Evolutionary conservation across 2,113 vertebrate species (phyloP), one percentile per base, ranked within the genome.

Genomic region (Condylura cristata): DNA sequence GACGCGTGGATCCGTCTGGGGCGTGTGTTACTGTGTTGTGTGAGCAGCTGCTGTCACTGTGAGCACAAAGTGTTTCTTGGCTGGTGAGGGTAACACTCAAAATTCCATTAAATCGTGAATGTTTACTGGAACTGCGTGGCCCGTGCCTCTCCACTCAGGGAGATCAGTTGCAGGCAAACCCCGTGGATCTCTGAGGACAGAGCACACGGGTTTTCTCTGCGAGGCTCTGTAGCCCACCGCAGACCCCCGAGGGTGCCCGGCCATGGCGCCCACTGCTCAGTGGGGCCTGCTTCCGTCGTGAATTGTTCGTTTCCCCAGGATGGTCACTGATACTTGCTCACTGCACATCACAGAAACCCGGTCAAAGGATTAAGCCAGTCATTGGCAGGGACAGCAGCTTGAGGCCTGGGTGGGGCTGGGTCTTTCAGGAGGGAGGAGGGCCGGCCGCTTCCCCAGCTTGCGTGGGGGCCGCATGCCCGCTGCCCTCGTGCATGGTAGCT

Each of bases 311-410:
- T 51, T 88, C 48, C 75, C 37, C 26, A 3, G 56, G 16, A n/a
- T 51, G 37, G 58, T 24, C 4, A 0, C 58, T 11, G 37, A 41
- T 8, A 16, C 30, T 7, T 16, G 14, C 37, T 22, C 6, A 2
- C 5, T n/a, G 22, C 6, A 7, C 17, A 2, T 0, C 3, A 22
- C 14, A 26, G 84, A 41, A 18, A 1, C 6, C 26, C 20, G 56
- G 79, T n/a, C 26, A 26, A 3, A 34, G 72, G 53, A 28, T 58
- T 37, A 7, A 14, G 56, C 66, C 41, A 1, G 3, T 60, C 58
- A 68, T 13, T 56, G 26, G 39, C 56, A 28, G 28, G 70, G 72
- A 7, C 17, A 4, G 28, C 20, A 44, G 30, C 41, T 28, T 26
- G n/a, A 30, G 74, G 0, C 18, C 3, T 30, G 22, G 46, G 39